These are phyloP conservation scores for Cyrtodaria siliqua DNA, from an alignment of 2,888 invertebrate genomes.

Conservation along the genomic window DNA sequence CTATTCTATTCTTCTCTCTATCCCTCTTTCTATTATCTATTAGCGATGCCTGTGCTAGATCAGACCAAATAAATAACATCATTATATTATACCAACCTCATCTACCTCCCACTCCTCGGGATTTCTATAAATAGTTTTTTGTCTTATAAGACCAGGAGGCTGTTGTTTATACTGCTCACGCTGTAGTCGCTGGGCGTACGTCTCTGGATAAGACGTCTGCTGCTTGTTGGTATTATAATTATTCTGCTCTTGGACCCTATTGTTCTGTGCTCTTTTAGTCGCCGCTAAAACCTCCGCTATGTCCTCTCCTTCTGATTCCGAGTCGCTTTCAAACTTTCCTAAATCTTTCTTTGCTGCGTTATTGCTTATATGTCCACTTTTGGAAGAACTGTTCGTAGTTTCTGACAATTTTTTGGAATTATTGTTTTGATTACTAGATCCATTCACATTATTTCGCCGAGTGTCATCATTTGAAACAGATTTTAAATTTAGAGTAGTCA, in stretches of 20 bases:
- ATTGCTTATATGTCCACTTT: neutral
- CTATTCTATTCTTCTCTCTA: no score
- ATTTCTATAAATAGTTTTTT: conserved; percentile 72
- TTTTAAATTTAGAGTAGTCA: conserved; percentile 5
- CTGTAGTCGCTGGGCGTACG: conserved; percentile 71
- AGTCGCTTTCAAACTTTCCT: conserved; percentile 54
- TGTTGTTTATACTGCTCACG: conserved; percentile 68
- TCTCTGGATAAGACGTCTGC: conserved; percentile 60
- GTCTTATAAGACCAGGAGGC: conserved; percentile 56
- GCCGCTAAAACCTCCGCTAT: conserved; percentile 56
- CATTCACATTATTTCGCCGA: neutral
- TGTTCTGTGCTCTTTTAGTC: conserved; percentile 42
- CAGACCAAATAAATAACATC: no score
- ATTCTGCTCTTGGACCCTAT: conserved; percentile 21
- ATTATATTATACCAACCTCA: conserved; percentile 36
- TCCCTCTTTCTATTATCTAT: no score
- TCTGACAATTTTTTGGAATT: neutral
- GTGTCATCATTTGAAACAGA: neutral
- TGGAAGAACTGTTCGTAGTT: neutral
- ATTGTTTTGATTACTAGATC: conserved; percentile 2
- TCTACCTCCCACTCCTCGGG: conserved; percentile 68
- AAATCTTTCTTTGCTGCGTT: conserved; percentile 4
- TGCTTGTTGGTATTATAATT: conserved; percentile 17
- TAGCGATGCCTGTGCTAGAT: no score
- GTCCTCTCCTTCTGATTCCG: conserved; percentile 56